Evolutionary conservation across 2,888 invertebrate species (phyloP).

Genomic region (Stenodema calcarata): DNA sequence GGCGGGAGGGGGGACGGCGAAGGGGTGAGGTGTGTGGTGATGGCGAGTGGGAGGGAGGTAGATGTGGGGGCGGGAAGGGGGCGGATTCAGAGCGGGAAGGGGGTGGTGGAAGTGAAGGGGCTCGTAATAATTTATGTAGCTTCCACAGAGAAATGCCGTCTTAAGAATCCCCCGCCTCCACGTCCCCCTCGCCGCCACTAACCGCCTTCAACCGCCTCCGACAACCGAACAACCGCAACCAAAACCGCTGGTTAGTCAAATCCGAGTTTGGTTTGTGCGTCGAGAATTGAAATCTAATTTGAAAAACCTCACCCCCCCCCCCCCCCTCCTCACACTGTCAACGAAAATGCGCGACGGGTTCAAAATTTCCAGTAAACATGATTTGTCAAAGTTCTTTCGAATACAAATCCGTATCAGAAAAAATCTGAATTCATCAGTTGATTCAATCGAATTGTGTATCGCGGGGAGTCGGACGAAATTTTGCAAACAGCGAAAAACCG

Average conservation of each 20-base stretch:
- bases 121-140: conserved; percentile 22
- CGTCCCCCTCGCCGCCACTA: not conserved
- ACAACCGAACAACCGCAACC: not conserved
- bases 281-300: not conserved
- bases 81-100: not conserved
- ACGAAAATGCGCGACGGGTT: too few relatives aligned
- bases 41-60: not conserved
- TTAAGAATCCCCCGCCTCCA: not conserved
- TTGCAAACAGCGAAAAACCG: too few relatives aligned
- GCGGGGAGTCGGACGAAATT: too few relatives aligned
- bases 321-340: too few relatives aligned
- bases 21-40: not conserved
- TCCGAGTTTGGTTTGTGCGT: not conserved
- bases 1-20: not conserved
- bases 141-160: not conserved
- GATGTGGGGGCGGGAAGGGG: not conserved
- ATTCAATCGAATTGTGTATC: too few relatives aligned
- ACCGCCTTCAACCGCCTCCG: not conserved
- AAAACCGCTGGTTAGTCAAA: not conserved
- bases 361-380: too few relatives aligned
- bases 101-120: not conserved
- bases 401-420: too few relatives aligned
- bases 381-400: too few relatives aligned
- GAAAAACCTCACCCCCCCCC: not conserved
- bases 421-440: too few relatives aligned